Conservation (phyloP, 2,113 vertebrate genomes). For the Capreolus pygargus region DNA sequence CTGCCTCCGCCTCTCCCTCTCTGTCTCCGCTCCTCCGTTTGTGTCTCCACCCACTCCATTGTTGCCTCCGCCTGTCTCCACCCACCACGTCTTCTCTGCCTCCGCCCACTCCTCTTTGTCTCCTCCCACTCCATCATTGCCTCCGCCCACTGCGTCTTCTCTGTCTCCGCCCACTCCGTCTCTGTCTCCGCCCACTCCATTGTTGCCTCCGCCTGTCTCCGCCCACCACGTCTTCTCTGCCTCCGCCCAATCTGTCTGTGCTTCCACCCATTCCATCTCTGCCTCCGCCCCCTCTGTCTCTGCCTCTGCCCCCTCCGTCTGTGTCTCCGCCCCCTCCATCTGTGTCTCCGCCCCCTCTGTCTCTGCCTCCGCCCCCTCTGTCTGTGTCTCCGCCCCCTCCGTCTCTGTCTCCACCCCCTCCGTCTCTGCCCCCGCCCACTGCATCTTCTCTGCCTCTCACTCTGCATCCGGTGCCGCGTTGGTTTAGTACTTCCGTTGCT, state of each 20-base stretch:
- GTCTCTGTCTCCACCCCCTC: too few relatives aligned
- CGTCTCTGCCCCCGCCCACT: too few relatives aligned
- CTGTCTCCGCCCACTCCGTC: too few relatives aligned
- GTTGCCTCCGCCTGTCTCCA: not conserved
- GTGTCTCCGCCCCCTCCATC: too few relatives aligned
- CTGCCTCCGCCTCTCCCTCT: fast-evolving
- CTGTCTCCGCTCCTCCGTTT: fast-evolving
- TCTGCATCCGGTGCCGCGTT: not conserved
- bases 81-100: fast-evolving
- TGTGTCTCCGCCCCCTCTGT: fast-evolving
- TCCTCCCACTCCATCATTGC: fast-evolving
- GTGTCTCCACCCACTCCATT: fast-evolving
- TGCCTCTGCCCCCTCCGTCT: too few relatives aligned
- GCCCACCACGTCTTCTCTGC: too few relatives aligned
- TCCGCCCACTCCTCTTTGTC: not conserved
- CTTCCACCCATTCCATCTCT: too few relatives aligned
- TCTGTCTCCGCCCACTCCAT: too few relatives aligned
- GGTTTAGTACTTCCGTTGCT: not conserved
- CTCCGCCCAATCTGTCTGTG: too few relatives aligned
- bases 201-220: fast-evolving
- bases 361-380: fast-evolving
- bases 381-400: too few relatives aligned
- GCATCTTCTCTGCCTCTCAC: not conserved
- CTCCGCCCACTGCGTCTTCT: too few relatives aligned
- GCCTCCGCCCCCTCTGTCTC: too few relatives aligned